Base-by-base conservation (phyloP, 2,888 invertebrate species). In the Gastrophysa polygoni region DNA sequence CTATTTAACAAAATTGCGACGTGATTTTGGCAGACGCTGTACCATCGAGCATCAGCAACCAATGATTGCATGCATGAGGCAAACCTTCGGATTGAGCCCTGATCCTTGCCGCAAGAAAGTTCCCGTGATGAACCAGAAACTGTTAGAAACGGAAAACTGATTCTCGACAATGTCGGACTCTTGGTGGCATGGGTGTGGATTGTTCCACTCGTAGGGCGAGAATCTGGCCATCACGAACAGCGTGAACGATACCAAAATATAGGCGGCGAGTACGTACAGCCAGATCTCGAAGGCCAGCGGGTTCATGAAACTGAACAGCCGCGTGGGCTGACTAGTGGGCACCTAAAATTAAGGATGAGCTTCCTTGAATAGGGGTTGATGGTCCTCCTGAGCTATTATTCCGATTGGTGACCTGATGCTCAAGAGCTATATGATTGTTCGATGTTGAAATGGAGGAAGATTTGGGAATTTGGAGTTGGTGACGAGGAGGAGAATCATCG, bases 201-300 rank as follows among this genome's bases (percentile, higher is more conserved):
- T 90, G 74, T 93, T 90, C 95, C 95, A 95, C 82, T 98, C 98
- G 81, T 96, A 96, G 0, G 98, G 98, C 28, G 95, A 95, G 83
- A 98, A 98, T 68, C 97, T 85, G 6, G 98, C 98, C 88, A 98
- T 93, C 57, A 98, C 93, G 82, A 97, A 98, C 72, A 98, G 86
- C 0, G 95, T 95, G 80, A 95, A 93, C 20, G 94, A 93, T 67
- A 98, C 97, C 70, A 97, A 87, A 70, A 97, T 87, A 82, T 98
- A 98, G 14, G 97, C 96, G 18, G 95, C 94, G 68, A 96, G 83
- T 63, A 96, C 94, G 84, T 96, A 94, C 68, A 97, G 85, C 98
- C 98, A 98, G 73, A 98, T 98, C 83, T 98, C 95, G 73, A 95
- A 90, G 1, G 96, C 96, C 75, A 98, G 85, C 0, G 98, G 98